These are phyloP conservation scores for Drosophila subpulchrella DNA, from an alignment of 1,140 invertebrate genomes.

Conservation along the genomic window DNA sequence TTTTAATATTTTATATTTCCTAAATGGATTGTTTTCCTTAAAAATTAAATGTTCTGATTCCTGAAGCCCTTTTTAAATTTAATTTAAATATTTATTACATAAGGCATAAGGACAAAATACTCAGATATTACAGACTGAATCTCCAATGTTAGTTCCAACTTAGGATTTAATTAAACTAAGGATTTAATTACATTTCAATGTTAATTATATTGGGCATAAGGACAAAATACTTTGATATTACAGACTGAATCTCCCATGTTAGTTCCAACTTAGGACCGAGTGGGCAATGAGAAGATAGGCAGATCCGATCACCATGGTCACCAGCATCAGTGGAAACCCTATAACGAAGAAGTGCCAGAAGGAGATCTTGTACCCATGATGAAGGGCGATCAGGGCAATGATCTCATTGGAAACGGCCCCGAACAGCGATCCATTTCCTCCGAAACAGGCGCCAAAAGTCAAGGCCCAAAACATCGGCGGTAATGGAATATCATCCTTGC, in stretches of 20 bases:
- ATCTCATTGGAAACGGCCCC: slow-evolving; percentile 92
- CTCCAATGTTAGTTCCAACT: slow-evolving; percentile 85
- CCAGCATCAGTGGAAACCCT: slow-evolving; percentile 90
- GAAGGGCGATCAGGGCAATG: slow-evolving; percentile 90
- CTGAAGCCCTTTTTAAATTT: no score
- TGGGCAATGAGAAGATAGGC: slow-evolving; percentile 89
- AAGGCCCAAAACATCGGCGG: slow-evolving; percentile 90
- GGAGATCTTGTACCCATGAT: slow-evolving; percentile 90
- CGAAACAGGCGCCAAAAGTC: slow-evolving; percentile 90
- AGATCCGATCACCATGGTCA: slow-evolving; percentile 86
- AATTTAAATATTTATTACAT: no score
- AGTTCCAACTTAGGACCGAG: slow-evolving; percentile 86
- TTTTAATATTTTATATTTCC: no score
- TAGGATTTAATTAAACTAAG: no score
- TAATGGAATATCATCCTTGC: slow-evolving; percentile 87
- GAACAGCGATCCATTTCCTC: slow-evolving; percentile 92
- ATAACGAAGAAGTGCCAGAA: slow-evolving; percentile 87
- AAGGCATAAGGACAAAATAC: no score
- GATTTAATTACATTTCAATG: no score
- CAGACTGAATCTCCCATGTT: not conserved
- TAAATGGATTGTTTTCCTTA: no score
- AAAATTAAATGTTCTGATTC: no score
- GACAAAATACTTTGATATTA: no score
- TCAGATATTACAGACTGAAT: not conserved
- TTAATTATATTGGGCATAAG: no score